Evolutionary conservation across 2,888 invertebrate genomes (phyloP).

Genomic region (Heliconius erato): DNA sequence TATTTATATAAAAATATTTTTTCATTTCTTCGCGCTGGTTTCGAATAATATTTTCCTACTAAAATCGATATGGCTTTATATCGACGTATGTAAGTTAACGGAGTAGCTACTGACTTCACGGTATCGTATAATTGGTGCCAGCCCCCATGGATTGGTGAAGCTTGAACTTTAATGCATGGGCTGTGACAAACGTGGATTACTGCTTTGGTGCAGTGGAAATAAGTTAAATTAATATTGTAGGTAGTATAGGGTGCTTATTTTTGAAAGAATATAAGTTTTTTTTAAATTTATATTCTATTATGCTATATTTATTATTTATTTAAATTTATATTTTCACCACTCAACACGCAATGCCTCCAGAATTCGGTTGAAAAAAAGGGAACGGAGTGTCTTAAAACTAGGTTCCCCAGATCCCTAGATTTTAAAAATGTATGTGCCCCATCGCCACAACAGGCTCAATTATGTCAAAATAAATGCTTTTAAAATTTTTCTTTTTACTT

Average conservation of each 20-base stretch:
- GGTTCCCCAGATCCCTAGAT: too few relatives aligned
- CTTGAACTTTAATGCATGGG: conserved; percentile 20
- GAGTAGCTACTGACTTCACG: neutral
- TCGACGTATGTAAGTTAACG: conserved; percentile 10
- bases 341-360: too few relatives aligned
- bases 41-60: neutral
- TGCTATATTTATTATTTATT: too few relatives aligned
- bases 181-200: conserved; percentile 35
- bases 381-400: too few relatives aligned
- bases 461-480: too few relatives aligned
- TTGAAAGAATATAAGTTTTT: neutral
- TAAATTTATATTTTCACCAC: too few relatives aligned
- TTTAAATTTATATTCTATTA: neutral
- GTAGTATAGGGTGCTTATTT: neutral
- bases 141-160: conserved; percentile 27
- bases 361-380: too few relatives aligned
- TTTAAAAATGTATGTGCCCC: too few relatives aligned
- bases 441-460: too few relatives aligned
- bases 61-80: conserved; percentile 1
- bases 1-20: too few relatives aligned
- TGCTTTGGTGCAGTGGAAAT: neutral
- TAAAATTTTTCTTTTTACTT: too few relatives aligned
- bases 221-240: neutral
- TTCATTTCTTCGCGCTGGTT: too few relatives aligned
- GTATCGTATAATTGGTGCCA: conserved; percentile 41